Evolutionary conservation across 2,888 invertebrate genomes (phyloP).

Genomic region (Trachelus iudaicus): DNA sequence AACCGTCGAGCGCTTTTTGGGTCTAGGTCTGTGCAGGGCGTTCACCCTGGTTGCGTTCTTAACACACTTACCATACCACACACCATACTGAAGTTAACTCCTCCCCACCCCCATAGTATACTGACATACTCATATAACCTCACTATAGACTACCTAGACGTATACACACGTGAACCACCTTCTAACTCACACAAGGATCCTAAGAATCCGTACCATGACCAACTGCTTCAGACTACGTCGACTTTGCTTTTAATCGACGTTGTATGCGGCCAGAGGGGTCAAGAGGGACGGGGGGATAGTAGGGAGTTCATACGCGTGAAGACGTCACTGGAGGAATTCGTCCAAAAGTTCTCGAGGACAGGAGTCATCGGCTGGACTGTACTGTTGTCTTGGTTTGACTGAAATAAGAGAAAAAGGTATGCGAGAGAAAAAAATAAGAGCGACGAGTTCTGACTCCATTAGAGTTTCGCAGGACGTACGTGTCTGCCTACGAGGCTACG

Average conservation of each 20-base stretch:
- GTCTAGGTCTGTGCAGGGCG: constrained; percentile 63
- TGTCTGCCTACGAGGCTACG: neutral
- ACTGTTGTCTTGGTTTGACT: neutral
- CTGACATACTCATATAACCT: neutral
- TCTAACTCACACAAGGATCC: neutral
- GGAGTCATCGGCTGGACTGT: neutral
- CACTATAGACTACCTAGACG: neutral
- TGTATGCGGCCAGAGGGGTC: neutral
- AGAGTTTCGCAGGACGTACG: neutral
- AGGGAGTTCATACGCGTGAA: neutral
- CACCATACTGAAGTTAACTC: constrained; percentile 6
- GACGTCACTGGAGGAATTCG: neutral
- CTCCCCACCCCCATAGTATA: neutral
- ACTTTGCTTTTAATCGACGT: neutral
- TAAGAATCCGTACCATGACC: neutral
- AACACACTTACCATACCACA: constrained; percentile 54
- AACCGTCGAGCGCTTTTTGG: constrained; percentile 54
- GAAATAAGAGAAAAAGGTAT: neutral
- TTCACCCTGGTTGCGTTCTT: constrained; percentile 56
- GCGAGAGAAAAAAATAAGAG: neutral
- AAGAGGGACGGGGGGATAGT: neutral
- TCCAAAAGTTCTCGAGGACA: neutral
- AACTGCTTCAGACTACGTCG: neutral
- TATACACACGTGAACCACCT: neutral
- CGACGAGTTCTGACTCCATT: neutral